These are phyloP conservation scores for Oikopleura vanhoeffeni DNA, from an alignment of 23 tunicate genomes.

Conservation along the genomic window DNA sequence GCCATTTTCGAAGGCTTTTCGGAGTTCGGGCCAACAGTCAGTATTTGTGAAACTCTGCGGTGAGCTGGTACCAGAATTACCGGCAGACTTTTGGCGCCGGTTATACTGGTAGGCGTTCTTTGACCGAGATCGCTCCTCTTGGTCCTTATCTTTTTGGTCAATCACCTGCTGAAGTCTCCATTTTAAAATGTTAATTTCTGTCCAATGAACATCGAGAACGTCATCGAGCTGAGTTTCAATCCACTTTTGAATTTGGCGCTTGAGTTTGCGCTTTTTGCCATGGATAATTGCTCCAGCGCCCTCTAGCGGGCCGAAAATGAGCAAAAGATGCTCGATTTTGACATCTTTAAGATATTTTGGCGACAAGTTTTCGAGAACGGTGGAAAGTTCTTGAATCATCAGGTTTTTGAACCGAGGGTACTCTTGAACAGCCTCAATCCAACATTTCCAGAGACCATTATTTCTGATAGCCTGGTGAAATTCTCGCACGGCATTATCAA, in stretches of 20 bases:
- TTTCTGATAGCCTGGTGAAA: background rate
- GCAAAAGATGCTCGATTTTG: background rate
- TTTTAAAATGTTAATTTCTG: background rate
- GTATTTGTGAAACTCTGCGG: background rate
- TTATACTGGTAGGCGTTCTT: background rate
- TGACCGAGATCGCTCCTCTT: background rate
- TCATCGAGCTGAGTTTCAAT: constrained; percentile 10
- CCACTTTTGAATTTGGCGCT: constrained; percentile 2
- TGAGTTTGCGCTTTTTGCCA: background rate
- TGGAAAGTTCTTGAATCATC: background rate
- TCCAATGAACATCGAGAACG: background rate
- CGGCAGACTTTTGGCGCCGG: background rate
- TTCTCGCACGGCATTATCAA: background rate
- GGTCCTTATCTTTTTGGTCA: background rate
- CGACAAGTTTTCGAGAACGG: background rate
- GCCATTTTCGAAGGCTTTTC: background rate
- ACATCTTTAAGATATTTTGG: background rate
- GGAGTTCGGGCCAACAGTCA: background rate
- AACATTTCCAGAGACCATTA: constrained; percentile 7
- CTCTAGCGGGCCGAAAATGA: background rate
- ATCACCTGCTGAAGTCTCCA: background rate
- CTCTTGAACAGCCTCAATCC: background rate
- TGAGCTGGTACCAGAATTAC: background rate
- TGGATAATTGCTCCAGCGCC: background rate
- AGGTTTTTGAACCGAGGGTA: background rate